Evolutionary conservation across 2,113 vertebrate species (phyloP), one percentile per base, ranked within the genome.

Genomic region (Otis tarda): DNA sequence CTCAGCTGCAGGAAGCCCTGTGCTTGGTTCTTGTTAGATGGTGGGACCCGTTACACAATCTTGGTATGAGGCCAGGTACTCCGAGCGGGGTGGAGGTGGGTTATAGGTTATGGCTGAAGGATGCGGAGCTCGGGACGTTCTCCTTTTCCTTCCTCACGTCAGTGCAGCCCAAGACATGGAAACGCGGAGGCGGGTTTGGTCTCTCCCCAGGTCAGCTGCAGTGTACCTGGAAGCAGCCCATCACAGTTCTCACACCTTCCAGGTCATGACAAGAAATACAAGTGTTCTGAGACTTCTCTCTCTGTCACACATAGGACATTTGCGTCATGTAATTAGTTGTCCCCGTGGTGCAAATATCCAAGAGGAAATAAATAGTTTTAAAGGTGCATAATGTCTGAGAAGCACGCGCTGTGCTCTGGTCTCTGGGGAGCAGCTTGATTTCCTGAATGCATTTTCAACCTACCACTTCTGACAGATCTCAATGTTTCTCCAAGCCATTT

Each of bases 51-150:
- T 37, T 2, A 2, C 28, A 0, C 28, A 19, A 37, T 10, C 24
- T 9, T 1, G 10, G 7, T 4, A 1, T 8, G 0, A 8, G 57
- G 37, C 61, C 31, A 52, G 37, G 7, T 3, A 3, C 65, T 56
- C 49, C 0, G 0, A 3, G 49, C 14, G 19, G 56, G 2, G 12
- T 22, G 3, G 33, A 5, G 45, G 14, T 4, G 55, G 33, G 30
- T 53, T 52, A 0, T 1, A 3, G 45, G 25, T 5, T 7, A 1
- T 1, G 6, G 19, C 68, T 60, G 80, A 4, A 61, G 53, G 23
- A 1, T 23, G 24, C 45, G 0, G 0, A 37, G 60, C 52, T 47
- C 0, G 0, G 10, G 27, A 0, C 5, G 1, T 20, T 1, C n/a
- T 61, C 55, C 19, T 5, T 4, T 4, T 31, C 39, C 70, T 35